Percentiles rank a stretch among this genome's conserved stretches.
These are phyloP conservation scores for Poeciliopsis gracilis DNA, from an alignment of 2,797 vertebrate species.

Conservation along the genomic window DNA sequence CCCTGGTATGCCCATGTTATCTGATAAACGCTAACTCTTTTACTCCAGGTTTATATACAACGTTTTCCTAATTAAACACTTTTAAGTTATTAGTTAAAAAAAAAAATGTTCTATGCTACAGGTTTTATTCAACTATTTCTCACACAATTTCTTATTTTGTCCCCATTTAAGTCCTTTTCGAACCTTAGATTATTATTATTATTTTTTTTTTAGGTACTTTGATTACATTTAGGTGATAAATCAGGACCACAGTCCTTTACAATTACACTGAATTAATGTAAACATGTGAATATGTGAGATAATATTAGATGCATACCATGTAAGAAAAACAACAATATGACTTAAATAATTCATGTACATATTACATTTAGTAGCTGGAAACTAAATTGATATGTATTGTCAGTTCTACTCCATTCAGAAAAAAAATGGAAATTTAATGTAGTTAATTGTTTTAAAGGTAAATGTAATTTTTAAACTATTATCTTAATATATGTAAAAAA, in stretches of 20 bases:
- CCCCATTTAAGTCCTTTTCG: neutral
- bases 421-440: neutral
- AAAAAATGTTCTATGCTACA: neutral
- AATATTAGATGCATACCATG: neutral
- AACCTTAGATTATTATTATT: neutral
- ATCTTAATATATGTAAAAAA: neutral
- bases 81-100: neutral
- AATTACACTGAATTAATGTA: neutral
- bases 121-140: neutral
- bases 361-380: neutral
- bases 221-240: neutral
- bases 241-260: neutral
- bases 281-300: neutral
- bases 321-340: neutral
- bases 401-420: neutral
- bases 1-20: neutral
- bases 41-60: neutral
- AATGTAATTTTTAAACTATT: neutral
- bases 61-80: neutral
- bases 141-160: neutral
- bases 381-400: neutral
- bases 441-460: neutral
- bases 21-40: neutral
- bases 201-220: neutral
- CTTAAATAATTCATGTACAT: neutral